Evolutionary conservation across 2,113 vertebrate species (phyloP), one percentile per base, ranked within the genome.

Genomic region (Apteryx mantelli): DNA sequence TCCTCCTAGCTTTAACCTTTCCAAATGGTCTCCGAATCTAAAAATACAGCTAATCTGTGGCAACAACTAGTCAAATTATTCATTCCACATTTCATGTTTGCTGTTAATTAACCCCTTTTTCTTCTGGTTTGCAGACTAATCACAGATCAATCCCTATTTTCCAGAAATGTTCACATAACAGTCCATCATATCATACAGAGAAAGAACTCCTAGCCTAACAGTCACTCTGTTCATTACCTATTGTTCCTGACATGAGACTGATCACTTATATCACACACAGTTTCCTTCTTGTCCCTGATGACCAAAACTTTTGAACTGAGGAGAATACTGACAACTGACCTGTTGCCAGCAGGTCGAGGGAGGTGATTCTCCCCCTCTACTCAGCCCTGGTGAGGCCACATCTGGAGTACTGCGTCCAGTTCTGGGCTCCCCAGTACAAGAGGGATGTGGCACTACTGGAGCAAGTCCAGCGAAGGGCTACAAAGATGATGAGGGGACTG

Each of bases 1-100:
- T 95, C 92, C 78, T 89, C 93, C 80, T 88, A 81, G 87, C 38
- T 93, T 92, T 93, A 96, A 89, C 91, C 46, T 89, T 89, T 95
- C 82, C 95, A 89, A 89, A 89, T 55, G 78, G 46, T 84, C 68
- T 84, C 46, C 81, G 73, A 92, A 86, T 87, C 34, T 19, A 61
- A 86, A 95, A 94, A 86, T 64, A 84, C 80, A 91, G 85, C 84
- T 95, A 89, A 94, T 92, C 92, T 89, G 65, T 17, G 4, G 58
- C 64, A 96, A 66, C 9, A 2, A 70, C 56, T 92, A 61, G 77
- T 91, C 76, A 94, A 92, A 94, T 94, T 89, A 88, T 55, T 79
- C 70, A 75, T 76, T 96, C 64, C 52, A 91, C 86, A 76, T 91
- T 91, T 91, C 61, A 61, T 48, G 55, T 91, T 88, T 81, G 71